These are phyloP conservation scores for Larimichthys crocea DNA, from an alignment of 2,113 vertebrate genomes.

Conservation along the genomic window DNA sequence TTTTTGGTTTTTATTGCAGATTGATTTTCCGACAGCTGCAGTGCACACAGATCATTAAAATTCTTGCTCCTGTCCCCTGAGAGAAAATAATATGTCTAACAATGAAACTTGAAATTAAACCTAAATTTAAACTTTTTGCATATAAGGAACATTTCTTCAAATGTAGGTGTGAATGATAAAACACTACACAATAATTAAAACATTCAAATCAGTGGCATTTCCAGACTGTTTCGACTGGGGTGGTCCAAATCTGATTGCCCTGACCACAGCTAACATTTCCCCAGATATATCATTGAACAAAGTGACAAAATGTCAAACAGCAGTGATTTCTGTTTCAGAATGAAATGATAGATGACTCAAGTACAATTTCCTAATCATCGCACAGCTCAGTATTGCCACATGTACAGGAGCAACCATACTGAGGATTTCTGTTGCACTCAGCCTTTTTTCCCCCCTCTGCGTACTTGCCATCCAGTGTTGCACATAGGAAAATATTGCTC, in stretches of 20 bases:
- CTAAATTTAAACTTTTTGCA: background rate
- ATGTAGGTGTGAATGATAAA: background rate
- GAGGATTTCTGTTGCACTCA: slow-evolving; percentile 32
- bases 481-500: slow-evolving; percentile 54
- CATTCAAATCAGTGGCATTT: background rate
- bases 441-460: slow-evolving; percentile 15
- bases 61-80: background rate
- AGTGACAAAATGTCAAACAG: background rate
- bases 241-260: background rate
- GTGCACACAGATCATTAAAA: background rate
- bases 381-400: slow-evolving; percentile 38
- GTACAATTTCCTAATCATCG: slow-evolving; percentile 1
- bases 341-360: slow-evolving; percentile 6
- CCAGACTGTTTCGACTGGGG: too few relatives aligned
- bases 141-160: background rate
- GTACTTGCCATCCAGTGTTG: background rate
- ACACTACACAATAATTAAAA: background rate
- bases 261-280: background rate
- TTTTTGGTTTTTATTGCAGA: slow-evolving; percentile 5
- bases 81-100: background rate
- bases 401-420: slow-evolving; percentile 23
- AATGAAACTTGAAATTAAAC: background rate
- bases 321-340: slow-evolving; percentile 23
- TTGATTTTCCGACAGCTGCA: slow-evolving; percentile 25
- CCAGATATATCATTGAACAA: background rate